phyloP scores from a whole-genome alignment of 2,113 vertebrate species.

The Podiceps cristatus region DNA sequence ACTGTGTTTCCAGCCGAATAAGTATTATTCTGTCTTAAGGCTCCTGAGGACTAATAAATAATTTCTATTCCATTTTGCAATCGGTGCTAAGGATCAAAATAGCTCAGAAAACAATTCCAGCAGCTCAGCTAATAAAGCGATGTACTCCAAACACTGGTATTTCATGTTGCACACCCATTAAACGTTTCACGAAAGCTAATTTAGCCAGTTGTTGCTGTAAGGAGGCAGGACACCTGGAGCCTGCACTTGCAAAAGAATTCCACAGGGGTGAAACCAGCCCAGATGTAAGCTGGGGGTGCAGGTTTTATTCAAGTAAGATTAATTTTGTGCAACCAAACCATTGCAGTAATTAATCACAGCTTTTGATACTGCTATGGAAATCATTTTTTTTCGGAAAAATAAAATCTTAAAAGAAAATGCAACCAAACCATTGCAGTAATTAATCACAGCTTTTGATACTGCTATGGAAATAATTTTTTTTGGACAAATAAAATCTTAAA shows the following conservation, averaged over 20 bases:
- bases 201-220: slow-evolving; percentile 12
- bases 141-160: neutral
- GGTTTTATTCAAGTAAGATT: neutral
- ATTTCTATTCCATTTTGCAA: neutral
- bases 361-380: neutral
- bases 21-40: neutral
- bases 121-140: slow-evolving; percentile 38
- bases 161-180: neutral
- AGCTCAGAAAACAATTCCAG: slow-evolving; percentile 30
- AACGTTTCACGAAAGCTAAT: neutral
- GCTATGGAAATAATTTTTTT: neutral
- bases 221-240: slow-evolving; percentile 28
- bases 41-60: slow-evolving; percentile 16
- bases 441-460: neutral
- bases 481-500: neutral
- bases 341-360: neutral
- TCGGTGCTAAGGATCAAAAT: neutral
- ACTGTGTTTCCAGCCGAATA: neutral
- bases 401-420: neutral
- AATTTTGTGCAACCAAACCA: neutral
- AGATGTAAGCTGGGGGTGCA: neutral
- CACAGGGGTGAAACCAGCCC: neutral
- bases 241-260: neutral
- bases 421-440: neutral
- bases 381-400: neutral